Evolutionary conservation across 30 jellyfish, hydroid and myxozoan genomes (phyloP), one percentile per base, ranked within the genome.

Genomic region (Hydractinia echinata): DNA sequence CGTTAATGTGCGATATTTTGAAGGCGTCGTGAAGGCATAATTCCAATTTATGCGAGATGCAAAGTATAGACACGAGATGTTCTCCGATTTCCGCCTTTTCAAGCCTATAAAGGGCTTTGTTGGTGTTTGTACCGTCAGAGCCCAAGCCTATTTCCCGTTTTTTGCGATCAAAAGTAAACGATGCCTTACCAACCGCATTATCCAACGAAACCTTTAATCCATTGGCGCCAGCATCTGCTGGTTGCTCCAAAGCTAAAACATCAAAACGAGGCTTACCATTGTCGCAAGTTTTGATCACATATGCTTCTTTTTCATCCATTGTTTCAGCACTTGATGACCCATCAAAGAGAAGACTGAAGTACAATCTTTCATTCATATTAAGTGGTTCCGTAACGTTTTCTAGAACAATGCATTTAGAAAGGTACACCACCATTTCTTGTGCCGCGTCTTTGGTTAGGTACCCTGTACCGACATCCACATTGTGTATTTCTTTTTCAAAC

Each of bases 41-140:
- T 3, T 76, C 84, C 4, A 76, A 20, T 1, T 54, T 51, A 50
- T 79, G 86, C 3, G 4, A 4, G 0, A 55, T 86, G 30, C 86
- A 56, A 6, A 39, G 30, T 1, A 64, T 4, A 4, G 4, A 30
- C 2, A 0, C 0, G 0, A 15, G 30, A 60, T 79, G 86, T 0
- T 79, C 83, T 6, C 86, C 86, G 0, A 79, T 2, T 5, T 79
- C 86, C 15, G 4, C 39, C 6, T 79, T 79, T 1, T 15, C 66
- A 0, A 55, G 1, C 7, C 55, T 0, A n/a, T 18, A 64, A 0
- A 72, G 8, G 4, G 74, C 74, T 64, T 64, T 64, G 74, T 58
- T 58, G 1, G 69, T 58, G 3, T 64, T 64, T 0, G 74, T 64
- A 1, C 74, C 74, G 4, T 64, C 74, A 6, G 74, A 64, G 4